A percentile compares a stretch with the other conserved stretches of the same genome.
phyloP scores from a whole-genome alignment of 2,797 vertebrate genomes.

The Enteromius treurensis region DNA sequence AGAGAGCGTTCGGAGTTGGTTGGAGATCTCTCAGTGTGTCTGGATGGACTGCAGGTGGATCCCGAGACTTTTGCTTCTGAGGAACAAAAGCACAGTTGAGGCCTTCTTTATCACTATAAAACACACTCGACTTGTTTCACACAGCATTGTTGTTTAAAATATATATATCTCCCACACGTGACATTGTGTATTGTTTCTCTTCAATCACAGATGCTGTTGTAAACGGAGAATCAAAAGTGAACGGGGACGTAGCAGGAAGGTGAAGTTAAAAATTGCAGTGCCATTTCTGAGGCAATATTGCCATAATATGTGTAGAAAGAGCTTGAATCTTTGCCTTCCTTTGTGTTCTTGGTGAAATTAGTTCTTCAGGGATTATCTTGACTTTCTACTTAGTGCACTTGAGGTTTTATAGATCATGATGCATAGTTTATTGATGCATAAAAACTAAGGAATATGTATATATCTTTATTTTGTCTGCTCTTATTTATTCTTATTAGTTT shows the following conservation, averaged over 20 bases:
- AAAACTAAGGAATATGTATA: neutral
- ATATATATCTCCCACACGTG: neutral
- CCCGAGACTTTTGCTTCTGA: constrained; percentile 78
- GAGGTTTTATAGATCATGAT: neutral
- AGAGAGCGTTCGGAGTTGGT: constrained; percentile 86
- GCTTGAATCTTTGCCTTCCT: neutral
- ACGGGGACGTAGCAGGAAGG: constrained; percentile 71
- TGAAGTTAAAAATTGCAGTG: constrained; percentile 41
- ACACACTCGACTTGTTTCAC: neutral
- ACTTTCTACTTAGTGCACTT: neutral
- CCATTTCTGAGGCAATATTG: neutral
- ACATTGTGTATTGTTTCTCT: constrained; percentile 22
- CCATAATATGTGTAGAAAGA: neutral
- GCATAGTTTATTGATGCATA: neutral
- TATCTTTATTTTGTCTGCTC: neutral
- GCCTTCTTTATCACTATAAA: neutral
- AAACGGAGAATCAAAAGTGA: constrained; percentile 72
- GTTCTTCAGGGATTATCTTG: neutral
- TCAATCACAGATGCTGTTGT: constrained; percentile 65
- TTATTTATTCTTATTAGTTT: neutral
- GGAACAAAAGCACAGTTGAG: constrained; percentile 74
- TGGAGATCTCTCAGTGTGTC: constrained; percentile 91
- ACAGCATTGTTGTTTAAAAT: neutral
- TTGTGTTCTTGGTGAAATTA: neutral
- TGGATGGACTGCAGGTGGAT: constrained; percentile 90